These are phyloP conservation scores for Leptobrachium leishanense DNA, from an alignment of 2,113 vertebrate genomes.

Conservation along the genomic window DNA sequence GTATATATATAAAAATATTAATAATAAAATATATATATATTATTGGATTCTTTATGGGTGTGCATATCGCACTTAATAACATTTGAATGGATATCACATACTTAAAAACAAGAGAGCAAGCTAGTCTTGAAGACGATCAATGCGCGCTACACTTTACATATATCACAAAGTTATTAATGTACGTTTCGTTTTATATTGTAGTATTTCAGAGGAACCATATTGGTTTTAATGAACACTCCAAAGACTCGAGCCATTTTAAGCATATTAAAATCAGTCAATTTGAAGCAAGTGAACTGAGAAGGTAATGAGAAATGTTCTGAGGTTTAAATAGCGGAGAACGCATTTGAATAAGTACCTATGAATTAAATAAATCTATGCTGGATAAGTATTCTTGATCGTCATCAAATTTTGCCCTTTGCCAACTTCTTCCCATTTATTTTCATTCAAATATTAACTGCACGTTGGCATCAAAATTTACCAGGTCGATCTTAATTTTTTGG, in stretches of 20 bases:
- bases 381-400: slow-evolving; percentile 5
- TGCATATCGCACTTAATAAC: slow-evolving; percentile 17
- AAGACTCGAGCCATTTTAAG: slow-evolving; percentile 74
- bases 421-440: neutral
- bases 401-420: neutral
- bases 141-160: slow-evolving; percentile 64
- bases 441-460: too few species aligned
- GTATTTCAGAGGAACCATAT: slow-evolving; percentile 78
- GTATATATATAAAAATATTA: too few species aligned
- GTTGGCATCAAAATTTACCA: too few species aligned
- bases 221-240: slow-evolving; percentile 77
- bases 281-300: slow-evolving; percentile 70
- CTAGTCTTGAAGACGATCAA: slow-evolving; percentile 64
- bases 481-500: too few species aligned
- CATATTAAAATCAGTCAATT: slow-evolving; percentile 83
- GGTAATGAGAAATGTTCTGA: slow-evolving; percentile 73
- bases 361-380: slow-evolving; percentile 20
- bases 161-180: slow-evolving; percentile 76
- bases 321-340: slow-evolving; percentile 67
- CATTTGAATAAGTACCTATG: slow-evolving; percentile 14
- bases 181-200: slow-evolving; percentile 79
- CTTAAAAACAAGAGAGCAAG: slow-evolving; percentile 54
- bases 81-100: slow-evolving; percentile 37
- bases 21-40: too few species aligned
- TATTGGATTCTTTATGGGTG: neutral